Percentiles rank a stretch among this genome's conserved stretches.
phyloP scores from a whole-genome alignment of 2,888 invertebrate species.

The Thyatira batis region DNA sequence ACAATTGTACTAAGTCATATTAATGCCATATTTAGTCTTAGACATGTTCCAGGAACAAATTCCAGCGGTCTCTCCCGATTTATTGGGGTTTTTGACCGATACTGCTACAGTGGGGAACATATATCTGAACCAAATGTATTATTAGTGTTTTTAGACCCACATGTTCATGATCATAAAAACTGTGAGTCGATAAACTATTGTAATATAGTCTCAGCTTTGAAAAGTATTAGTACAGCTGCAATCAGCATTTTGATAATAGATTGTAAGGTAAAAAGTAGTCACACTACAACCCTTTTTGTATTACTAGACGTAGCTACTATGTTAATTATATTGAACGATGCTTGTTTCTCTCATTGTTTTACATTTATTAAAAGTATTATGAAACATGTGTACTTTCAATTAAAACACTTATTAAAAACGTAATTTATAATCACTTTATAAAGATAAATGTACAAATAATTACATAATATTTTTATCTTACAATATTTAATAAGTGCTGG shows the following conservation, averaged over 20 bases:
- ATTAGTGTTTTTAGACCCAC: neutral
- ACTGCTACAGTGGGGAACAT: neutral
- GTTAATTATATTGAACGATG: constrained; percentile 44
- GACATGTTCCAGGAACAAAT: constrained; percentile 7
- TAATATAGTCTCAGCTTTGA: neutral
- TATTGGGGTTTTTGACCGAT: neutral
- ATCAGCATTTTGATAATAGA: constrained; percentile 14
- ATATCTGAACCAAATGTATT: neutral
- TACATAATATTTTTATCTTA: constrained; percentile 35
- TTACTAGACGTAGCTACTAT: constrained; percentile 34
- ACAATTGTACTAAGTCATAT: constrained; percentile 47
- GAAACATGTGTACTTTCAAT: constrained; percentile 11
- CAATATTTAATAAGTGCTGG: constrained; percentile 23
- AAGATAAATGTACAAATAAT: constrained; percentile 33
- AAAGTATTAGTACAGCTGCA: neutral
- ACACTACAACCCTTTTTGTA: constrained; percentile 35
- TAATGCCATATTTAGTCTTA: constrained; percentile 43
- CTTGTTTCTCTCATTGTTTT: constrained; percentile 56
- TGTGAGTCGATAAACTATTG: neutral
- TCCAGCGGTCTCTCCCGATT: neutral
- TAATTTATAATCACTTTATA: constrained; percentile 23
- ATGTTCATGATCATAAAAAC: neutral
- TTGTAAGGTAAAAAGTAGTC: constrained; percentile 40
- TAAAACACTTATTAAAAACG: constrained; percentile 15
- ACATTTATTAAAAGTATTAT: constrained; percentile 52